These are phyloP conservation scores for Oreohelix idahoensis DNA, from an alignment of 1,140 invertebrate species.

Conservation along the genomic window DNA sequence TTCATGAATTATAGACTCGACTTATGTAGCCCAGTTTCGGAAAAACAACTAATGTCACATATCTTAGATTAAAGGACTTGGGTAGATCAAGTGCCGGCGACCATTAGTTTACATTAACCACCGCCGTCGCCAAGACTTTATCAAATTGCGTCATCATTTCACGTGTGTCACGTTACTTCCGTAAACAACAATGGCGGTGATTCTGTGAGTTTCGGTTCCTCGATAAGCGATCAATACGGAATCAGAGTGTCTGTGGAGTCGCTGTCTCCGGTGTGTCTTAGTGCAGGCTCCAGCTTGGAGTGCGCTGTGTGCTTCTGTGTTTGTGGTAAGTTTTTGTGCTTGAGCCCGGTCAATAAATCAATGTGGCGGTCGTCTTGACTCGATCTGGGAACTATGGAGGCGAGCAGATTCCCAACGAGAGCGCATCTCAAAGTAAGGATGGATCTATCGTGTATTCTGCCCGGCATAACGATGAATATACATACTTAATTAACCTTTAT, in stretches of 20 bases:
- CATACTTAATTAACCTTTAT: too few relatives aligned
- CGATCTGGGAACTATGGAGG: conserved; percentile 13
- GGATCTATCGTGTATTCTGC: background rate
- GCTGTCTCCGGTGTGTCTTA: conserved; percentile 29
- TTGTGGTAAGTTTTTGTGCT: conserved; percentile 37
- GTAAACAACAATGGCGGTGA: conserved; percentile 56
- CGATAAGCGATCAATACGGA: conserved; percentile 34
- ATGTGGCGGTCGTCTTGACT: conserved; percentile 32
- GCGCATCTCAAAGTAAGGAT: background rate
- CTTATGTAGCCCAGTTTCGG: too few relatives aligned
- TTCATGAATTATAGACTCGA: too few relatives aligned
- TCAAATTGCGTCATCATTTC: conserved; percentile 31
- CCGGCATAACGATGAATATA: too few relatives aligned
- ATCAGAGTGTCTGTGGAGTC: background rate
- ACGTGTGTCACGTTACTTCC: conserved; percentile 52
- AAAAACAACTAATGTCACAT: too few relatives aligned
- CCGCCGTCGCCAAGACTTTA: conserved; percentile 39
- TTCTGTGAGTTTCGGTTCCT: conserved; percentile 15
- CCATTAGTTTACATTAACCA: conserved; percentile 50
- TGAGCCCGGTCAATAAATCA: conserved; percentile 30
- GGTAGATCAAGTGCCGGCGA: too few relatives aligned
- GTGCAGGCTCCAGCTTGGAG: conserved; percentile 17
- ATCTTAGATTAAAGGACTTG: too few relatives aligned
- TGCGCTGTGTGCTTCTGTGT: conserved; percentile 29
- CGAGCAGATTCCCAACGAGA: background rate